Conservation (phyloP, 2,888 invertebrate species). For the Tenthredo distinguenda region DNA sequence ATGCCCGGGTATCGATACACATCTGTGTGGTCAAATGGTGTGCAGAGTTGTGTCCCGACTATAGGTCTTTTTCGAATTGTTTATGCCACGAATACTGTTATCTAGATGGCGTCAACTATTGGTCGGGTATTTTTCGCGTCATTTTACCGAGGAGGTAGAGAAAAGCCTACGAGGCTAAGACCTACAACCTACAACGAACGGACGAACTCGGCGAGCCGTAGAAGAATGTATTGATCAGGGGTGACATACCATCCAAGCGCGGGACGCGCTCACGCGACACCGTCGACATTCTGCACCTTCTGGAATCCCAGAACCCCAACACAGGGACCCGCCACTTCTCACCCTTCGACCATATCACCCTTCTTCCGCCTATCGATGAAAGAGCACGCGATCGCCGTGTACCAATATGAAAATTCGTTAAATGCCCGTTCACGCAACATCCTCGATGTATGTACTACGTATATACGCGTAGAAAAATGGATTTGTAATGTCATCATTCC, state of each 20-base stretch:
- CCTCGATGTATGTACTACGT: background rate
- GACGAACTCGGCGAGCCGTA: conserved; percentile 72
- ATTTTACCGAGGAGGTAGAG: conserved; percentile 11
- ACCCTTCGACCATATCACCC: conserved; percentile 40
- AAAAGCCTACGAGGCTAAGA: conserved; percentile 39
- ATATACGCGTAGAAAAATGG: background rate
- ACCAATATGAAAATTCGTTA: conserved; percentile 61
- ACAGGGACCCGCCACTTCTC: conserved; percentile 56
- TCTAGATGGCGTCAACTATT: background rate
- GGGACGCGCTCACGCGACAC: conserved; percentile 70
- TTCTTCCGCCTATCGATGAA: conserved; percentile 22
- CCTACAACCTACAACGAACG: conserved; percentile 55
- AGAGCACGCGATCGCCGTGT: conserved; percentile 54
- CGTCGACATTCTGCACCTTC: conserved; percentile 70
- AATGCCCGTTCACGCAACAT: conserved; percentile 24
- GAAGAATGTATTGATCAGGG: conserved; percentile 76
- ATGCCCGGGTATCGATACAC: background rate
- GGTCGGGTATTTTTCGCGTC: background rate
- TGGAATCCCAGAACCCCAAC: conserved; percentile 61
- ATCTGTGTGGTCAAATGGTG: background rate
- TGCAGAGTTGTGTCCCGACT: background rate
- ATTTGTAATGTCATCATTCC: background rate
- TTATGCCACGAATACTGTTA: background rate
- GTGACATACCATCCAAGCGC: conserved; percentile 73
- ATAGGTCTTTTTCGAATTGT: background rate